Percentiles rank a stretch among this genome's conserved stretches.
These are phyloP conservation scores for Zaprionus tsacasi DNA, from an alignment of 1,140 invertebrate genomes.

Conservation along the genomic window DNA sequence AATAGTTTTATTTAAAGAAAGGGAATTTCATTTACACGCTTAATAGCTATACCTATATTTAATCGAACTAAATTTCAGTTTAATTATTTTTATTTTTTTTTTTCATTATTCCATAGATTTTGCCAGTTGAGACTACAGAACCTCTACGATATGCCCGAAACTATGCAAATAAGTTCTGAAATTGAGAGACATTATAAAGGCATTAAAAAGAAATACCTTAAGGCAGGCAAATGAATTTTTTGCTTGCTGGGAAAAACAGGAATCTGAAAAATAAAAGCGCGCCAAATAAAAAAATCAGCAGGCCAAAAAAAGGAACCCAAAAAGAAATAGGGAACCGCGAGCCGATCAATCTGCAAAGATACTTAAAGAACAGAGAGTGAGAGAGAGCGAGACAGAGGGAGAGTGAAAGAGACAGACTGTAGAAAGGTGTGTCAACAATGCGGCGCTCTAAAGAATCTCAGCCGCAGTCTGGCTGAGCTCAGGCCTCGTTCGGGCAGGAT, in stretches of 20 bases:
- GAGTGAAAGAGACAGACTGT: not conserved
- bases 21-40: too few relatives aligned
- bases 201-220: not conserved
- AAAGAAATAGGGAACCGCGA: constrained; percentile 5
- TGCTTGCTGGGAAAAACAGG: constrained; percentile 4
- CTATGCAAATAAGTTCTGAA: constrained; percentile 14
- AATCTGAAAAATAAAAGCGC: constrained; percentile 56
- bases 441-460: constrained; percentile 33
- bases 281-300: constrained; percentile 57
- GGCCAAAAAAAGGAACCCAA: constrained; percentile 11
- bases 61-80: too few relatives aligned
- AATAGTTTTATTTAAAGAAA: too few relatives aligned
- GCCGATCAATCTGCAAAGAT: constrained; percentile 23
- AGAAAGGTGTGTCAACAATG: constrained; percentile 48
- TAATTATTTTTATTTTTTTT: too few relatives aligned
- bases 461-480: constrained; percentile 31
- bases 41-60: too few relatives aligned
- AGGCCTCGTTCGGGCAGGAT: constrained; percentile 35
- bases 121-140: not conserved
- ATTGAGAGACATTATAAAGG: not conserved
- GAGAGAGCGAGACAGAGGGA: not conserved
- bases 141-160: not conserved
- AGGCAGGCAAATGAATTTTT: constrained; percentile 6
- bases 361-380: not conserved
- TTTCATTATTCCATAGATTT: too few relatives aligned